A percentile compares a stretch with the other conserved stretches of the same genome.
Conservation (phyloP, 2,888 invertebrate species). For the Coecobrya sp. region DNA sequence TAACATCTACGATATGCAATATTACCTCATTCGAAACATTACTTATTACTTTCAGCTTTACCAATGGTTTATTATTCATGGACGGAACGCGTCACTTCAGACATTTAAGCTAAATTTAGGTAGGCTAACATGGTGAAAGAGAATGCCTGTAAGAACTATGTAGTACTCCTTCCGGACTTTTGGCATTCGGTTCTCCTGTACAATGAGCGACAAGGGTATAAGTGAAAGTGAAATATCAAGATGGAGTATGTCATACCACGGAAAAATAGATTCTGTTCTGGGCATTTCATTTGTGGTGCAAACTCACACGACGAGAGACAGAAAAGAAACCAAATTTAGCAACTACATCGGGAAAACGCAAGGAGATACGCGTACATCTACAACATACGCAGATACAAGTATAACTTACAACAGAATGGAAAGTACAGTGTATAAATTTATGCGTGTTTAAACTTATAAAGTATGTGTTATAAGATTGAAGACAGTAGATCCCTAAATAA, state of each 20-base stretch:
- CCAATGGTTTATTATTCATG: constrained; percentile 72
- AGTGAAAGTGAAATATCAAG: constrained; percentile 54
- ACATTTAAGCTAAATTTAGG: constrained; percentile 56
- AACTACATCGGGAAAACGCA: neutral
- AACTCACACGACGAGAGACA: neutral
- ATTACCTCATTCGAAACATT: too few relatives aligned
- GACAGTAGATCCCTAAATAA: neutral
- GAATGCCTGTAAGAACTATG: neutral
- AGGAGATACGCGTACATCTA: neutral
- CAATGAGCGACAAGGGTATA: neutral
- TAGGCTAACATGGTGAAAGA: constrained; percentile 41
- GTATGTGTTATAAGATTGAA: neutral
- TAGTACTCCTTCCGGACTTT: constrained; percentile 57
- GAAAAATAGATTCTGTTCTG: neutral
- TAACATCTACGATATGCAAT: too few relatives aligned
- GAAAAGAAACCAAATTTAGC: neutral
- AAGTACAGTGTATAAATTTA: neutral
- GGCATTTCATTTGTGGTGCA: neutral
- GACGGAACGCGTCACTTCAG: constrained; percentile 55
- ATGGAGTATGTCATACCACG: constrained; percentile 9
- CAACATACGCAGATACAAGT: neutral
- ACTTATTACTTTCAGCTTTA: too few relatives aligned
- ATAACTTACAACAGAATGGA: neutral
- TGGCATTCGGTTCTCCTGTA: constrained; percentile 27
- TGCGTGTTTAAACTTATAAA: neutral